Conservation (phyloP, 2,888 invertebrate species). For the Ellobium chinense region DNA sequence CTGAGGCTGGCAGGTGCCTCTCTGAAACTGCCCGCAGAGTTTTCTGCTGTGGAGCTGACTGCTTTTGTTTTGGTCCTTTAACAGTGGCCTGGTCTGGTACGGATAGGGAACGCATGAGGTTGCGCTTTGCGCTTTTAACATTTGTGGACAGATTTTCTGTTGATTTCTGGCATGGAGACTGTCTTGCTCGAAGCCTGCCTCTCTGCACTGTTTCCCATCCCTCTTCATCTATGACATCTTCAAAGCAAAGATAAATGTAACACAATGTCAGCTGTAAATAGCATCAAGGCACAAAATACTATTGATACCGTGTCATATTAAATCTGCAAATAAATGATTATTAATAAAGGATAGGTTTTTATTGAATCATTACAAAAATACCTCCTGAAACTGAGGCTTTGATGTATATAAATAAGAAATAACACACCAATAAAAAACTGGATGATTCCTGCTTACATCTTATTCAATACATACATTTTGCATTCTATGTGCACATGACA, state of each 20-base stretch:
- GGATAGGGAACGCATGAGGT: constrained; percentile 63
- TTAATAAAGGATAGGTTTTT: not conserved
- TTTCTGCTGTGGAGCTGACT: constrained; percentile 19
- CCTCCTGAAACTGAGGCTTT: no score
- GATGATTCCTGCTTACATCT: no score
- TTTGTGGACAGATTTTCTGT: constrained; percentile 63
- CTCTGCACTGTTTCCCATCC: constrained; percentile 93
- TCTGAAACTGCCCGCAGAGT: constrained; percentile 42
- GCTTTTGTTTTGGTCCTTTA: constrained; percentile 41
- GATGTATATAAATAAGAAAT: no score
- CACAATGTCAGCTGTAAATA: no score
- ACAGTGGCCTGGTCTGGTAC: constrained; percentile 59
- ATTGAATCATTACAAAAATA: no score
- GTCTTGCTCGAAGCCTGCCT: constrained; percentile 80
- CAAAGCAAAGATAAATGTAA: not conserved
- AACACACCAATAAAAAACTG: no score
- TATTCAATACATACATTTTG: no score
- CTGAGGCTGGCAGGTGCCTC: constrained; percentile 38
- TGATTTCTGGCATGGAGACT: constrained; percentile 68
- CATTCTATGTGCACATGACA: no score
- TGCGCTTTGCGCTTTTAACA: constrained; percentile 52
- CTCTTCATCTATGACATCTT: constrained; percentile 62
- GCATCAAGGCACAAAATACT: no score
- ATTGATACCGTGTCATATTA: no score
- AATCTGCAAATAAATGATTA: no score